A percentile compares a stretch with the other conserved stretches of the same genome.
phyloP scores from a whole-genome alignment of 2,113 vertebrate genomes.

The Xiphophorus maculatus region DNA sequence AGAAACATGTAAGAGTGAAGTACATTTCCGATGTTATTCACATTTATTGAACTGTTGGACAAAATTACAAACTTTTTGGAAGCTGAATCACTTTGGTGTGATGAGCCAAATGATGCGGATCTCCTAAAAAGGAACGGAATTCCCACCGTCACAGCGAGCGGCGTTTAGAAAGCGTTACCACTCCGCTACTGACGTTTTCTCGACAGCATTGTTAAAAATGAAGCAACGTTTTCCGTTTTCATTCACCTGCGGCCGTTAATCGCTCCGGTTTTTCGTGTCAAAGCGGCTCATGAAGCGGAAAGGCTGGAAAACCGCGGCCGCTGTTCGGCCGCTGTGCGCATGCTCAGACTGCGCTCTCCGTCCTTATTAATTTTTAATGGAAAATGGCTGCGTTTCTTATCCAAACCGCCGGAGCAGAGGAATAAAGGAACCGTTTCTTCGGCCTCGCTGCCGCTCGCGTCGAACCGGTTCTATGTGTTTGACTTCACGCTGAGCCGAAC shows the following conservation, averaged over 20 bases:
- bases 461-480: background rate
- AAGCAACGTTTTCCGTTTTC: background rate
- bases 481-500: background rate
- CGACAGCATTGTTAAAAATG: background rate
- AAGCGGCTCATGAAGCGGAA: constrained; percentile 10
- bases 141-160: background rate
- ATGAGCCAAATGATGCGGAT: background rate
- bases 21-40: too few species aligned
- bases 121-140: background rate
- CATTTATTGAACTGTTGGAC: background rate
- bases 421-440: constrained; percentile 29
- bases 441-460: background rate
- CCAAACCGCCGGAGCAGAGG: constrained; percentile 71
- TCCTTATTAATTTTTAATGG: constrained; percentile 83
- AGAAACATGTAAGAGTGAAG: too few species aligned
- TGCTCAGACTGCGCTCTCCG: constrained; percentile 65
- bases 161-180: background rate
- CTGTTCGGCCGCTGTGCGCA: constrained; percentile 61
- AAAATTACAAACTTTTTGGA: background rate
- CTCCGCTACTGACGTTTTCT: background rate
- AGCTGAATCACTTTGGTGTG: background rate
- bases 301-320: constrained; percentile 18
- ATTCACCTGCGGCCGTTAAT: background rate
- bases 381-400: constrained; percentile 82
- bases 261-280: background rate